phyloP scores from a whole-genome alignment of 2,113 vertebrate genomes.

The Petrocephalus microphthalmus region DNA sequence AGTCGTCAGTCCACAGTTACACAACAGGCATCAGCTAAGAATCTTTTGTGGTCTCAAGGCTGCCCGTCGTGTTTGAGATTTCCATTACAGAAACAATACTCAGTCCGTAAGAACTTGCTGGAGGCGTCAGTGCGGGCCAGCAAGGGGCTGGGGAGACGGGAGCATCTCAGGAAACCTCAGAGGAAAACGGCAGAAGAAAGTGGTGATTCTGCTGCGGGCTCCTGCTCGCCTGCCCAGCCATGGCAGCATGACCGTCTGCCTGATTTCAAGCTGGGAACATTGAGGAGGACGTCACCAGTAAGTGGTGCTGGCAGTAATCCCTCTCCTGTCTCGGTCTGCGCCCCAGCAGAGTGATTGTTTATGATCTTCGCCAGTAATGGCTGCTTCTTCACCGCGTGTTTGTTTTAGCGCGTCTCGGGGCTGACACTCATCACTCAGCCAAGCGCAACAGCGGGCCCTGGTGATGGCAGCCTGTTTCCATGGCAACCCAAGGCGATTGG shows the following conservation, averaged over 20 bases:
- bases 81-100: background rate
- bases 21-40: background rate
- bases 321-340: background rate
- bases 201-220: background rate
- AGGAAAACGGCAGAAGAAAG: background rate
- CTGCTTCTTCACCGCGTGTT: background rate
- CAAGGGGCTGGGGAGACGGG: background rate
- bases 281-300: constrained; percentile 27
- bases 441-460: constrained; percentile 26
- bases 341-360: background rate
- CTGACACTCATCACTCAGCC: constrained; percentile 3
- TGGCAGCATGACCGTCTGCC: background rate
- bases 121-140: too few relatives aligned
- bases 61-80: background rate
- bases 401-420: background rate
- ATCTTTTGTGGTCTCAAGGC: background rate
- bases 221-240: background rate
- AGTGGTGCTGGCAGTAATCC: background rate
- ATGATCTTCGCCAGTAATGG: background rate
- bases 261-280: constrained; percentile 26
- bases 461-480: constrained; percentile 24
- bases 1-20: background rate
- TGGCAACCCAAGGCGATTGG: constrained; percentile 28
- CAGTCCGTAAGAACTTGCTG: background rate
- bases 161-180: too few relatives aligned